phyloP scores from a whole-genome alignment of 2,113 vertebrate genomes.

The Myotis lucifugus region DNA sequence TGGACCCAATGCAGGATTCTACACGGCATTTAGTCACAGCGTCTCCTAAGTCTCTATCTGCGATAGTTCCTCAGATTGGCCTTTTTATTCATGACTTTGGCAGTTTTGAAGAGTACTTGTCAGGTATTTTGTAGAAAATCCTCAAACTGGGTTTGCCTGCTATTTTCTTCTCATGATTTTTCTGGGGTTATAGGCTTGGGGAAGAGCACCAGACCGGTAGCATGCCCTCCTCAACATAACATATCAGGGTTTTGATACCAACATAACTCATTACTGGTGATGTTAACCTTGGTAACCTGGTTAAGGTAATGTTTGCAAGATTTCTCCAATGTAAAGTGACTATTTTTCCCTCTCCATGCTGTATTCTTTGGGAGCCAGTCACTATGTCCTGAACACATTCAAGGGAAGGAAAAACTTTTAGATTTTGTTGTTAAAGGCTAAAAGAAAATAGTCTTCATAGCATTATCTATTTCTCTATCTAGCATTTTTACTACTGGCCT shows the following conservation, averaged over 20 bases:
- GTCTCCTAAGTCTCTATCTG: neutral
- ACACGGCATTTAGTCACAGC: neutral
- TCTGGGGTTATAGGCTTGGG: neutral
- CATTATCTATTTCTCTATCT: neutral
- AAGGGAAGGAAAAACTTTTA: neutral
- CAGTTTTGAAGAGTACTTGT: neutral
- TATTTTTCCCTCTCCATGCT: neutral
- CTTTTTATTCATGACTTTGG: neutral
- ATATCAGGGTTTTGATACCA: neutral
- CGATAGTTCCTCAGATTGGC: neutral
- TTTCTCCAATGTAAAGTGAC: neutral
- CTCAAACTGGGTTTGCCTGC: neutral
- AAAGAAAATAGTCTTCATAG: neutral
- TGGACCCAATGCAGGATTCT: neutral
- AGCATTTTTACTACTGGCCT: neutral
- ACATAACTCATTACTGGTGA: neutral
- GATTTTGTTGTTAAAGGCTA: neutral
- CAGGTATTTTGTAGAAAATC: neutral
- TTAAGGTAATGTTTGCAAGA: neutral
- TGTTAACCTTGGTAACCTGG: neutral
- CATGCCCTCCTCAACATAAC: neutral
- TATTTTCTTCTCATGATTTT: neutral
- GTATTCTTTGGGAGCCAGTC: neutral
- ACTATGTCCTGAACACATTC: neutral
- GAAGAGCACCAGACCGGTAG: neutral